Percentiles rank a stretch among this genome's conserved stretches.
These are phyloP conservation scores for Amphimallon solstitiale DNA, from an alignment of 2,888 invertebrate genomes.

Conservation along the genomic window DNA sequence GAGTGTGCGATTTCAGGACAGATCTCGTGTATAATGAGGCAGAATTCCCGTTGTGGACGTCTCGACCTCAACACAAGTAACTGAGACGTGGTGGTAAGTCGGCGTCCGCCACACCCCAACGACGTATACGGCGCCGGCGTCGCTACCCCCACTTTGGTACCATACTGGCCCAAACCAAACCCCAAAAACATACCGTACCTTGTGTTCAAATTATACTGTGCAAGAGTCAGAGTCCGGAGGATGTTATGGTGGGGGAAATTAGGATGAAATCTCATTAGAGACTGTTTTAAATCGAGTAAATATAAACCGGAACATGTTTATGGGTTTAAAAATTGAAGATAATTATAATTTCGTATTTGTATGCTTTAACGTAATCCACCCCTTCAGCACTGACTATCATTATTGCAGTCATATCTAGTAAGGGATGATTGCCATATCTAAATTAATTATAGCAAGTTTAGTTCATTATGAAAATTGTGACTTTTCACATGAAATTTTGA, in stretches of 20 bases:
- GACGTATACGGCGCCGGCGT: slow-evolving; percentile 59
- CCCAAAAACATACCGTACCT: slow-evolving; percentile 37
- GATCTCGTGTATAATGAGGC: slow-evolving; percentile 26
- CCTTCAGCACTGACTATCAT: not conserved
- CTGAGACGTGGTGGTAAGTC: slow-evolving; percentile 58
- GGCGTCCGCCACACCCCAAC: slow-evolving; percentile 63
- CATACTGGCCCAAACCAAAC: slow-evolving; percentile 33
- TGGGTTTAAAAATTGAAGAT: slow-evolving; percentile 28
- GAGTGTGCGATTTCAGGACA: slow-evolving; percentile 25
- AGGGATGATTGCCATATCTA: not conserved
- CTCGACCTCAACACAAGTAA: slow-evolving; percentile 58
- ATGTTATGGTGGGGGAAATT: slow-evolving; percentile 34
- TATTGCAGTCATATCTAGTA: not conserved
- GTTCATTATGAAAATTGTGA: no score
- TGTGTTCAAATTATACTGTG: slow-evolving; percentile 24
- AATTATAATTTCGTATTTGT: slow-evolving; percentile 22
- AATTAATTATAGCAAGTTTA: no score
- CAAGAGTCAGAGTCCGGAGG: slow-evolving; percentile 14
- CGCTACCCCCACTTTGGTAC: slow-evolving; percentile 50
- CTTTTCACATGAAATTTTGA: no score
- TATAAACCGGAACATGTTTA: slow-evolving; percentile 29
- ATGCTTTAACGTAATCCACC: slow-evolving; percentile 3
- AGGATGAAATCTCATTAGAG: slow-evolving; percentile 38
- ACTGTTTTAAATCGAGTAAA: slow-evolving; percentile 33
- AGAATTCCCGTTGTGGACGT: slow-evolving; percentile 49